Base-by-base conservation (phyloP, 2,797 vertebrate genomes). In the Agapornis canus region DNA sequence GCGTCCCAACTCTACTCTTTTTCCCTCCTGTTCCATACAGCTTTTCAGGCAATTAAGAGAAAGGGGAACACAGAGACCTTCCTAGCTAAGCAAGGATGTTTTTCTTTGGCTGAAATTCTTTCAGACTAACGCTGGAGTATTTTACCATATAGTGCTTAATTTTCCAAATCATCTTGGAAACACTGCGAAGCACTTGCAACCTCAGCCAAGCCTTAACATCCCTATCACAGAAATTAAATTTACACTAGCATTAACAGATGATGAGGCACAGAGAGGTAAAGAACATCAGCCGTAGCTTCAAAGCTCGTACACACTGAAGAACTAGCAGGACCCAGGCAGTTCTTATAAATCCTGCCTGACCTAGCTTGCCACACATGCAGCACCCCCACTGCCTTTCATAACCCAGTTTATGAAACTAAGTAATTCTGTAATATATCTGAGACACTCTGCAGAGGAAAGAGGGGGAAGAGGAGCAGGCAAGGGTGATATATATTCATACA, bases 341-440 rank as follows among this genome's bases (percentile, higher is more conserved):
- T 25, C 45, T 48, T 88, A 94, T 75, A 95, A 96, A 92, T 91
- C 66, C 63, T 92, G 56, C 39, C 56, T 60, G 85, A 93, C 87
- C 89, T 86, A 92, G 61, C 86, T 72, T 90, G 89, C 84, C 83
- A 91, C 61, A 59, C 27, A 73, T 29, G 32, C 80, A 90, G 90
- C 80, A 86, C 70, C 91, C 76, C 87, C 82, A 82, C 79, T 0
- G 51, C 85, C 87, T 92, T 90, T 90, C 80, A 70, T 92, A 95
- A 96, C 91, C 85, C 80, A 91, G 77, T 92, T 96, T 92, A 96
- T 86, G 87, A 92, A 92, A 94, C 63, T 37, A 85, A 93, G 91
- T 90, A 94, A 96, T 91, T 93, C 87, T 94, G 66, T 71, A 96
- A 92, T 92, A 94, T 82, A 89, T 79, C 86, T 84, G 63, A 96